Base-by-base conservation (phyloP, 2,113 vertebrate species). In the Hippocampus mohnikei region DNA sequence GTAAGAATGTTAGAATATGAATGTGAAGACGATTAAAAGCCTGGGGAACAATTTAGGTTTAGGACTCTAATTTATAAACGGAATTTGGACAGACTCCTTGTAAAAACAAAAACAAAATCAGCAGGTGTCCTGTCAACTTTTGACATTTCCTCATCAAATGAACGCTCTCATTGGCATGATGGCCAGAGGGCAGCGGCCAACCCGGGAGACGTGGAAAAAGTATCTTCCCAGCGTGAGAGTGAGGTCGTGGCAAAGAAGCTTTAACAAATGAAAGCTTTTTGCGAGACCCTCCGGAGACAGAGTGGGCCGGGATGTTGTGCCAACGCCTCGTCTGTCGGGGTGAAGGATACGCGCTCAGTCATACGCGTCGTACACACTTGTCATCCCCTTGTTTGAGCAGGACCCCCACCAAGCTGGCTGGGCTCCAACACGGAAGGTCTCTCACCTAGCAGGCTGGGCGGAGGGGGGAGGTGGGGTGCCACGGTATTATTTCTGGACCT, bases 401-500 rank as follows among this genome's bases (percentile, higher is more conserved):
- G 87, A 88, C 83, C 84, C 88, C 89, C 84, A 82, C 86, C 61
- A 86, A 82, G 88, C 88, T 92, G 91, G 91, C 89, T 78, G 55
- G 69, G 62, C 67, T 91, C 91, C 91, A 92, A 85, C 82, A 79
- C 80, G 40, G 66, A 60, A 89, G 88, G 88, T 88, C 90, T 91
- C 90, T 90, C 89, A 90, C 89, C 90, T 79, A 78, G 71, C 90
- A 89, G 85, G 81, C 86, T 88, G 85, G 82, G 81, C 75, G 77
- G 85, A 88, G 88, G 87, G 18, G 9, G 21, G 55, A 1, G 25
- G 58, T n/a, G 58, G 27, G 56, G 5, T 59, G 79, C 76, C 80
- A 78, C 40, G 64, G 80, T 76, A 72, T 84, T 92, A 92, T 92
- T 91, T 88, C 81, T 90, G 89, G 81, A 79, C 73, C 76, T 66